phyloP scores from a whole-genome alignment of 2,113 vertebrate species.

The Phrynocephalus versicolor region DNA sequence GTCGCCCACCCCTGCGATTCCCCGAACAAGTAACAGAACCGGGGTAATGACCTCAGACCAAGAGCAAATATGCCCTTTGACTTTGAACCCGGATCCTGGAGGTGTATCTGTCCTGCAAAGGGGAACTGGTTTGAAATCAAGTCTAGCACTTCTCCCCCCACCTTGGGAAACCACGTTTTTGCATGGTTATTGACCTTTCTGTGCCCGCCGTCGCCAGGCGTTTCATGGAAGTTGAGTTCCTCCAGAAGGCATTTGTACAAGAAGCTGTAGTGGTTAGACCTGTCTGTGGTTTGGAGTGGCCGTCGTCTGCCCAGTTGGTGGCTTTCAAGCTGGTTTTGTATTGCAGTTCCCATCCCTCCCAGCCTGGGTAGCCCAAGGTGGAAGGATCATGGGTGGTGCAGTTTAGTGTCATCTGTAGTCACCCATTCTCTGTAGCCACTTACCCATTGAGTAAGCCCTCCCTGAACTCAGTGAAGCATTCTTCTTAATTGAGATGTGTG shows the following conservation, averaged over 20 bases:
- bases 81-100: background rate
- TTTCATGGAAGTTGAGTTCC: background rate
- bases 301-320: background rate
- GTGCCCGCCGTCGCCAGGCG: background rate
- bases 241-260: background rate
- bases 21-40: background rate
- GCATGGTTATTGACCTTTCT: background rate
- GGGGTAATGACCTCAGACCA: constrained; percentile 1
- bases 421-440: too few species aligned
- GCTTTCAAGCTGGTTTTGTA: too few species aligned
- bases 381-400: background rate
- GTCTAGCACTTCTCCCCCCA: background rate
- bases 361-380: too few species aligned
- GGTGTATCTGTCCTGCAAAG: constrained; percentile 1
- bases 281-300: background rate
- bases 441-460: background rate
- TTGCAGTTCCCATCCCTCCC: too few species aligned
- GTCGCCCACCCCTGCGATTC: too few species aligned
- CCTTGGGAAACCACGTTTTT: background rate
- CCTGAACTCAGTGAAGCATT: background rate
- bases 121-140: constrained; percentile 7
- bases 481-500: background rate
- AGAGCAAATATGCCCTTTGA: background rate
- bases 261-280: background rate
- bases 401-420: background rate